Base-by-base conservation (phyloP, 2,113 vertebrate genomes). In the Dicaeum eximium region DNA sequence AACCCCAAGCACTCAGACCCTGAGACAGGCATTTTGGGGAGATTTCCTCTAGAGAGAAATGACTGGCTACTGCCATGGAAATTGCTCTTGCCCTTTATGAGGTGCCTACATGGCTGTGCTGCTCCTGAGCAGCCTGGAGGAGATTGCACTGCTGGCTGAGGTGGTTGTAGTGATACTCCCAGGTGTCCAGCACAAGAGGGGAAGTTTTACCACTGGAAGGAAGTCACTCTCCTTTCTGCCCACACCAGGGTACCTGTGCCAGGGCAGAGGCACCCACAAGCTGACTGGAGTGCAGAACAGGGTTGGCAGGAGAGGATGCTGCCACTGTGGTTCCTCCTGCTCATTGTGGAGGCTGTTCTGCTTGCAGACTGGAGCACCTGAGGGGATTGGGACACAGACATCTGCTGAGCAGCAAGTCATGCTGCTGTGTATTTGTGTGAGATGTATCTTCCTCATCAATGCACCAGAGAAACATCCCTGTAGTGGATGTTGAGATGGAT, bases 381-480 rank as follows among this genome's bases (percentile, higher is more conserved):
- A 71, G 51, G 7, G 15, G 3, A 6, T 1, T n/a, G 48, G 74
- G n/a, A 69, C 33, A 33, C 28, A 47, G 15, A n/a, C 0, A 1
- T 4, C 31, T 45, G 8, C 69, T 70, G 38, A 86, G n/a, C 51
- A 70, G n/a, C 44, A 54, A 61, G n/a, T 54, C 65, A 42, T 12
- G 37, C 15, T 72, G 33, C 7, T 23, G 7, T 20, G 40, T 60
- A 2, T 65, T 73, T 56, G 3, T 74, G 25, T 78, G 57, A 84
- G 65, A 18, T 54, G 4, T 67, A 27, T 38, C 16, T 33, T 38
- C 14, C 58, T 62, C 45, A 53, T 22, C 15, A 38, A 5, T 19
- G n/a, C 14, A 42, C 21, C 44, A 62, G 24, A 45, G 16, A 61
- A 80, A 66, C 8, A 69, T 15, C n/a, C 31, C 56, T 84, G 47